Conservation (phyloP, 1,140 invertebrate species). For the Sarcophaga bullata region DNA sequence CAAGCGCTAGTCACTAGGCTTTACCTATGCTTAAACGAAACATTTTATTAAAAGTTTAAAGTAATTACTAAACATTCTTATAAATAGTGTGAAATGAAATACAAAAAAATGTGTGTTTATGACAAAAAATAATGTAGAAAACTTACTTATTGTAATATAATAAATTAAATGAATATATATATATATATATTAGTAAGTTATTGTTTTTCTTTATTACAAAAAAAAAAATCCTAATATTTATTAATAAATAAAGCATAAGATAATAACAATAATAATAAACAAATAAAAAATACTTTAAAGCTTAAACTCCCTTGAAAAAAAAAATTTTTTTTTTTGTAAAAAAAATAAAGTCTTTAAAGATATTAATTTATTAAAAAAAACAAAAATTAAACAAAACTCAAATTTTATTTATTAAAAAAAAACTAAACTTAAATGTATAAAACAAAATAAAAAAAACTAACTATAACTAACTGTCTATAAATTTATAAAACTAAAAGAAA, state of each 20-base stretch:
- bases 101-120: slow-evolving; percentile 8
- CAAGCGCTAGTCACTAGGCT: no score
- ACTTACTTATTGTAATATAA: not conserved
- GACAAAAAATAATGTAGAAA: not conserved
- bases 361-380: not conserved
- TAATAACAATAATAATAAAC: slow-evolving; percentile 3
- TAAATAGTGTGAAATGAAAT: not conserved
- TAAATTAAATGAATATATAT: slow-evolving; percentile 6
- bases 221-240: slow-evolving; percentile 32
- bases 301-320: no score
- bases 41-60: not conserved
- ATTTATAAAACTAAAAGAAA: not conserved
- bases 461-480: not conserved
- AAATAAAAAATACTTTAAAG: not conserved
- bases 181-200: slow-evolving; percentile 35
- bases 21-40: not conserved
- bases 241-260: slow-evolving; percentile 28
- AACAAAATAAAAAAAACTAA: not conserved
- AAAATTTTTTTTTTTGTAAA: no score
- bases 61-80: not conserved
- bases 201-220: slow-evolving; percentile 16
- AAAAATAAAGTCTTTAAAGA: no score
- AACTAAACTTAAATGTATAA: not conserved
- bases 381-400: not conserved
- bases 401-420: slow-evolving; percentile 1